Base-by-base conservation (phyloP, 2,888 invertebrate species). In the Pristionchus japonicus region DNA sequence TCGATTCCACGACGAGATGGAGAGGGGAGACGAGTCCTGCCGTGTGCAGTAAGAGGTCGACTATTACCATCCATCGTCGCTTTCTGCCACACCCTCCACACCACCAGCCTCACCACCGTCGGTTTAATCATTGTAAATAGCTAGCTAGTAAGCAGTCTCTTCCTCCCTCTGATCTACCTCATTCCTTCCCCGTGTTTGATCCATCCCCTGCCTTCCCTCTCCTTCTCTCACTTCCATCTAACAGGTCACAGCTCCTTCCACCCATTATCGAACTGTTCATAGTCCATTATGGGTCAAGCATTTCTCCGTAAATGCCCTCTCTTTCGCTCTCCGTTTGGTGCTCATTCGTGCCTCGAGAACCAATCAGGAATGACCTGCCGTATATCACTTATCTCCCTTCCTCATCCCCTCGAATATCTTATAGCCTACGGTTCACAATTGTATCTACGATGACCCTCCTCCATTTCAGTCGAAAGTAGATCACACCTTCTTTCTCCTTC, bases 1-100 rank as follows among this genome's bases (percentile, higher is more conserved):
- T 57, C 86, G 86, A 27, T 70, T 86, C 70, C 49, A 70, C 34
- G 86, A 67, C n/a, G 86, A 86, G 67, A 49, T 86, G 70, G 70
- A 86, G 49, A 27, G 37, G 23, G 40, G 70, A 37, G 70, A 86
- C 70, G 86, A 70, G 31, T 43, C 86, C 0, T 86, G 86, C 20
- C 43, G 86, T 3, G 86, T 86, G n/a, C 67, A 70, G 86, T 86
- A 86, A 86, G 27, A 20, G 37, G 47, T 1, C 49, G 82, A 83
- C 20, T 4, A n/a, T 52, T 52, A 31, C 34, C 52, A 57, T 52
- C 11, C 82, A n/a, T 83, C 82, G 52, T 52, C 52, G 20, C 34
- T 11, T 52, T 1, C 23, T 31, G 82, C 52, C 37, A 43, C 52
- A 83, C 82, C 49, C 52, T 20, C 52, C 27, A 31, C 52, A 52